Evolutionary conservation across 92 coral and sea anemone genomes (phyloP), one percentile per base, ranked within the genome.

Genomic region (Heteractis magnifica): DNA sequence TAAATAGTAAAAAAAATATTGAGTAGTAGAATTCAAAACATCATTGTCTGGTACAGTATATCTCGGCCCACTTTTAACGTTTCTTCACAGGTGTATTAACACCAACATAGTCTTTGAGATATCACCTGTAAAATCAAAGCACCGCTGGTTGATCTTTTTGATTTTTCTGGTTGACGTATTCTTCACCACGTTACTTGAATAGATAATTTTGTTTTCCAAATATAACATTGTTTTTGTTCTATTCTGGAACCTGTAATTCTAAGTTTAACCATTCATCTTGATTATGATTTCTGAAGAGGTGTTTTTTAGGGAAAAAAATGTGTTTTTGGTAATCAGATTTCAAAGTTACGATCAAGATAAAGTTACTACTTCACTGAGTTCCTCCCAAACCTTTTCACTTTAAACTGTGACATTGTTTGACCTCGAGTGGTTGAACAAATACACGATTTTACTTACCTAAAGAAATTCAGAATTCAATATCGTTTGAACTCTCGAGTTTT

Each of bases 141-240:
- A 71, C 52, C 55, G 48, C 86, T 14, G 86, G 86, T 82, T 72
- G 86, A 68, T 74, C 79, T 82, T 77, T 76, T 34, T 19, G 77
- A 18, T 68, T 82, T 34, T 34, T 75, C 85, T 83, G 92, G 90
- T 89, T 86, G 90, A 79, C 65, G 20, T 75, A 86, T 89, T 89
- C 86, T 83, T 51, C 82, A 77, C 92, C 92, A 89, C 92, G 92
- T 89, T 89, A 70, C 85, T 71, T 89, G 90, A 89, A 89, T 89
- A 82, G 85, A 50, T 89, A 86, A 89, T 89, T 76, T 89, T 86
- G 79, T 89, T 59, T 81, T 68, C 26, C 51, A 70, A 76, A 76
- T 19, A 76, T 5, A 6, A 49, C 76, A 58, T 41, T 51, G 77
- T 80, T 80, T 48, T 81, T 70, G 44, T 81, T 52, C 49, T 81